Conservation (phyloP, 2,113 vertebrate genomes). For the Zosterops lateralis region DNA sequence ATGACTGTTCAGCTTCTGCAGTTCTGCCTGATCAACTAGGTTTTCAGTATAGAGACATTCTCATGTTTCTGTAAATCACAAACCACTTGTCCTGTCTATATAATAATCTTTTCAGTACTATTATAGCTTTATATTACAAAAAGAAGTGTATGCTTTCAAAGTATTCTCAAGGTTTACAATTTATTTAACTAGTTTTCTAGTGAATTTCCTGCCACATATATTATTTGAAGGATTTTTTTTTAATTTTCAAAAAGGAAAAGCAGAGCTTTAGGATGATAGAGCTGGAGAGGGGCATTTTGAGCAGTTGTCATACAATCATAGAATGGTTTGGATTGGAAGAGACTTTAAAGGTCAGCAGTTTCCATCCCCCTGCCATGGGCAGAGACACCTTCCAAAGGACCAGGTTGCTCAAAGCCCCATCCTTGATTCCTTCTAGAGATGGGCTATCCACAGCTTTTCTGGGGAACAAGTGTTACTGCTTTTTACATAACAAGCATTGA, state of each 20-base stretch:
- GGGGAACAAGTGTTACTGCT: background rate
- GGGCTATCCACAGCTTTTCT: background rate
- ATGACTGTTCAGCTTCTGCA: background rate
- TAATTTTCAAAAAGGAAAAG: background rate
- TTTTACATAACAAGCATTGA: background rate
- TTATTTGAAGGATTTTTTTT: background rate
- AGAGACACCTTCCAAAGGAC: background rate
- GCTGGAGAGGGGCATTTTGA: background rate
- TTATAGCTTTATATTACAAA: background rate
- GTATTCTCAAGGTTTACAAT: background rate
- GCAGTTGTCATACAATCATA: accelerated
- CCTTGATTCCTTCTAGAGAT: background rate
- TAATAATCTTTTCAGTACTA: background rate
- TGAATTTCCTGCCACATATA: background rate
- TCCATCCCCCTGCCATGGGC: background rate
- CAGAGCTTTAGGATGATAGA: background rate
- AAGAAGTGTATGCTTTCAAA: background rate
- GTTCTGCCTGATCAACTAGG: background rate
- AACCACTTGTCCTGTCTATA: background rate
- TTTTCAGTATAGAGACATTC: background rate
- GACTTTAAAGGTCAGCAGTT: background rate
- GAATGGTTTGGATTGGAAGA: background rate
- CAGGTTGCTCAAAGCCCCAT: background rate
- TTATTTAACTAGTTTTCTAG: background rate
- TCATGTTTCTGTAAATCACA: background rate